Conservation (phyloP, 2,113 vertebrate species). For the Gnathonemus longibarbis region DNA sequence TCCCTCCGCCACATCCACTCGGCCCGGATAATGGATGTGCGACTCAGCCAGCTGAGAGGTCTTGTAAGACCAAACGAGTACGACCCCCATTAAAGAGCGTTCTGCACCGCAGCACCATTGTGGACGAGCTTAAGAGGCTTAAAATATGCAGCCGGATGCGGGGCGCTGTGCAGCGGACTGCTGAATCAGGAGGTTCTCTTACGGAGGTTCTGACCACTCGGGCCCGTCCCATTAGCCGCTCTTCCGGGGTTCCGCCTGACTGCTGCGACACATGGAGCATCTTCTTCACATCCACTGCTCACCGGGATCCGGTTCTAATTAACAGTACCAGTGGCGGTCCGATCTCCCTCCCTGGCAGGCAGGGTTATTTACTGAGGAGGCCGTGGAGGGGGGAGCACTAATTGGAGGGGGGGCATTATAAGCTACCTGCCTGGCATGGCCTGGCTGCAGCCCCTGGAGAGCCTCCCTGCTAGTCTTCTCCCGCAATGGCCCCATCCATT, state of each 20-base stretch:
- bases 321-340: neutral
- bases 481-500: neutral
- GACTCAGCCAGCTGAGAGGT: neutral
- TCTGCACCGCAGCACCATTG: neutral
- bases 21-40: neutral
- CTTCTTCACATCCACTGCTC: neutral
- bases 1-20: neutral
- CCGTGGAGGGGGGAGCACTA: neutral
- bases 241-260: neutral
- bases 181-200: neutral
- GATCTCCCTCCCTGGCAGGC: neutral
- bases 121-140: neutral
- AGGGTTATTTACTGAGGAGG: conserved; percentile 7
- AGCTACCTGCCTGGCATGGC: neutral
- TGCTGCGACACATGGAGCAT: neutral
- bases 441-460: neutral
- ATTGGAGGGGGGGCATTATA: neutral
- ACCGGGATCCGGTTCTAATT: neutral
- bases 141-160: neutral
- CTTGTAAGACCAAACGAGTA: neutral
- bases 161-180: neutral
- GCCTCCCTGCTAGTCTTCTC: neutral
- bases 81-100: neutral
- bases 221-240: neutral
- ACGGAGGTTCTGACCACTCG: neutral